These are phyloP conservation scores for Minunthozetes semirufus DNA, from an alignment of 2,888 invertebrate genomes.

Conservation along the genomic window DNA sequence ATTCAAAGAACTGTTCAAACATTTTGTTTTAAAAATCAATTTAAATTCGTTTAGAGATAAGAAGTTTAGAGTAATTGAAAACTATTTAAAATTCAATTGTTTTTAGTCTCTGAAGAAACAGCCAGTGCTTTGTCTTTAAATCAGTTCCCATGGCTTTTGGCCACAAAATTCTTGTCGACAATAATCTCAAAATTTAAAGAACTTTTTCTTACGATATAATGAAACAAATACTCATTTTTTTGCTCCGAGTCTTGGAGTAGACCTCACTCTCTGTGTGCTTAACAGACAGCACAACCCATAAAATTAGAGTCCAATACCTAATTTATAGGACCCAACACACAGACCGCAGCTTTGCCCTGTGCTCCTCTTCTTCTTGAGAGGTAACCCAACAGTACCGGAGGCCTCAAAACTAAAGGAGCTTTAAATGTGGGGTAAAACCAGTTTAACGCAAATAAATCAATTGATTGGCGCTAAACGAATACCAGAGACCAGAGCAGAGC, in stretches of 20 bases:
- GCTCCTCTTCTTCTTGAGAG: neutral
- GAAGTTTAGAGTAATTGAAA: too few relatives aligned
- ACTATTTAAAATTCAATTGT: too few relatives aligned
- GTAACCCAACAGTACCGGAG: neutral
- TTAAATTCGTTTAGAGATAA: too few relatives aligned
- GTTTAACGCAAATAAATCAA: conserved; percentile 10
- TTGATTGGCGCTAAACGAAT: neutral
- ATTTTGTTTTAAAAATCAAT: too few relatives aligned
- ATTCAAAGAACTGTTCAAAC: too few relatives aligned
- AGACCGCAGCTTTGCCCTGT: conserved; percentile 4
- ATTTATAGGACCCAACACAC: conserved; percentile 18
- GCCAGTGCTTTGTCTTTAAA: too few relatives aligned
- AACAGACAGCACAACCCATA: neutral
- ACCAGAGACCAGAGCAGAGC: neutral
- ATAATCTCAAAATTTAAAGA: neutral
- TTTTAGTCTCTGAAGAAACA: too few relatives aligned
- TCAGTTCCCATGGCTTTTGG: too few relatives aligned
- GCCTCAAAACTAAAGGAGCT: neutral
- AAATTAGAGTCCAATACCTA: conserved; percentile 1
- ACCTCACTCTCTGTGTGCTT: neutral
- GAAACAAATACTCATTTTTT: neutral
- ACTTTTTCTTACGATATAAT: too few relatives aligned
- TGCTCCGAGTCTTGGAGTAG: too few relatives aligned
- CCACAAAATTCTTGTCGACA: neutral
- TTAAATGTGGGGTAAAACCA: neutral